These are phyloP conservation scores for Melanotaenia duboulayi DNA, from an alignment of 2,113 vertebrate genomes.

Conservation along the genomic window DNA sequence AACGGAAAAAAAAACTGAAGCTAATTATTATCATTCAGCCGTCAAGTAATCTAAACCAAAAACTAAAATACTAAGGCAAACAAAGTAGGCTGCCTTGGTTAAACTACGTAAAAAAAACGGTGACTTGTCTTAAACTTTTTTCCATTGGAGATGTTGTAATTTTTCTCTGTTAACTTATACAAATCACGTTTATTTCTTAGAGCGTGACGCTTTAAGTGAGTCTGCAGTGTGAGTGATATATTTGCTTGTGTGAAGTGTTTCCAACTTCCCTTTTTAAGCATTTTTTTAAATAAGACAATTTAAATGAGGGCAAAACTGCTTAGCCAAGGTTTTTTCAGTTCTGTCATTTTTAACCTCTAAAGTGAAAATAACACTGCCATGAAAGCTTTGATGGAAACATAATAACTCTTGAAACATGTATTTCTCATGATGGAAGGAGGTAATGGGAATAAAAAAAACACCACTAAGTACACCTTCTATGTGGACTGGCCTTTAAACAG, in stretches of 20 bases:
- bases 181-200: not conserved
- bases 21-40: too few species aligned
- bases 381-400: not conserved
- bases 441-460: slow-evolving; percentile 3
- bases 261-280: not conserved
- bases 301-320: not conserved
- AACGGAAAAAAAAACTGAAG: too few species aligned
- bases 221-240: not conserved
- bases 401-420: not conserved
- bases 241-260: not conserved
- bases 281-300: not conserved
- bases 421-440: slow-evolving; percentile 1
- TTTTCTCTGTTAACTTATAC: slow-evolving; percentile 4
- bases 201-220: not conserved
- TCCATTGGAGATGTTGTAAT: not conserved
- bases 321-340: too few species aligned
- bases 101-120: not conserved
- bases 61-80: not conserved
- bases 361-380: not conserved
- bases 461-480: not conserved
- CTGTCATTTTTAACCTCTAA: not conserved
- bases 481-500: not conserved
- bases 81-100: not conserved
- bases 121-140: not conserved
- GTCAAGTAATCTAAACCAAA: too few species aligned